phyloP scores from a whole-genome alignment of 2,888 invertebrate species.

The Ectemnius continuus region DNA sequence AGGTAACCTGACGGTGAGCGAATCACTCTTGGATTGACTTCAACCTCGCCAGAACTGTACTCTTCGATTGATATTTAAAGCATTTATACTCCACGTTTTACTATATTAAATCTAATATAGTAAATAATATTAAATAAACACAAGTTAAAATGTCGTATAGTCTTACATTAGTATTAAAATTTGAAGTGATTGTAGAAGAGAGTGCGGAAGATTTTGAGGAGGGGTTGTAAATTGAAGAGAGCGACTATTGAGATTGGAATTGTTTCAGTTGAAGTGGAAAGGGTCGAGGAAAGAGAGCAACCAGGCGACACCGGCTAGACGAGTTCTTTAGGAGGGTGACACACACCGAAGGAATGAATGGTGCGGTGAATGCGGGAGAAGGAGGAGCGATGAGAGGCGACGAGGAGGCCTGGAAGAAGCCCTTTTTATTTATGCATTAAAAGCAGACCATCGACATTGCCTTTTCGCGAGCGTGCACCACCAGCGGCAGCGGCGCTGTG shows the following conservation, averaged over 20 bases:
- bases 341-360: not conserved
- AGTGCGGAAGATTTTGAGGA: not conserved
- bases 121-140: no score
- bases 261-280: not conserved
- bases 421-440: slow-evolving; percentile 59
- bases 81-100: no score
- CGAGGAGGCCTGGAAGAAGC: not conserved
- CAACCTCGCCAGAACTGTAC: no score
- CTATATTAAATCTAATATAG: no score
- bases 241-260: not conserved
- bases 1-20: no score
- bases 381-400: not conserved
- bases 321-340: slow-evolving; percentile 3
- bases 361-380: not conserved
- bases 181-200: no score
- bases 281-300: slow-evolving; percentile 24
- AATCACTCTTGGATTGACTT: no score
- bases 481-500: no score
- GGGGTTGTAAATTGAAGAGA: not conserved
- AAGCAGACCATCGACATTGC: slow-evolving; percentile 58
- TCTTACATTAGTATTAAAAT: no score
- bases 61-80: no score
- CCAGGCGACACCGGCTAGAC: slow-evolving; percentile 28
- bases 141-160: no score
- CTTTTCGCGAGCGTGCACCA: slow-evolving; percentile 24